These are phyloP conservation scores for Platichthys stellatus DNA, from an alignment of 2,113 vertebrate genomes.

Conservation along the genomic window DNA sequence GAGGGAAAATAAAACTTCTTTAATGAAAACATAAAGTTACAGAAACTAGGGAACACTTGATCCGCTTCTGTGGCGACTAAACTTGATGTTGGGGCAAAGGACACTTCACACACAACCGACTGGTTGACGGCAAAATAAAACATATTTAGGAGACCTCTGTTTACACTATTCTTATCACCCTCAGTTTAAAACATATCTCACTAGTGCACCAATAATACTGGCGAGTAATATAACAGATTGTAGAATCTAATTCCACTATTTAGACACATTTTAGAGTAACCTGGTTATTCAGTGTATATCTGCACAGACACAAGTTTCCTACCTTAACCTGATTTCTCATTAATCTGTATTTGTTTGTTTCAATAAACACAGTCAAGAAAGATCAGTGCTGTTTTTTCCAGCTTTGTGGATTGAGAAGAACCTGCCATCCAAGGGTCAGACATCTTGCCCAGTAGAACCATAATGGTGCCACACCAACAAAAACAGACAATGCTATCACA, in stretches of 20 bases:
- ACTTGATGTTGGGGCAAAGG: no score
- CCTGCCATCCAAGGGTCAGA: neutral
- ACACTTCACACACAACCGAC: no score
- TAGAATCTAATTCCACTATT: no score
- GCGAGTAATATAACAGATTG: no score
- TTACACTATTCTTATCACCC: no score
- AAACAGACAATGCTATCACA: constrained; percentile 48
- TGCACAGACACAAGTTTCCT: neutral
- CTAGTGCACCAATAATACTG: no score
- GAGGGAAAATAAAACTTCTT: no score
- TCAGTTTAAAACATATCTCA: no score
- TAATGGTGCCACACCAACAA: neutral
- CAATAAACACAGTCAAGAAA: neutral
- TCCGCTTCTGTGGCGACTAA: neutral
- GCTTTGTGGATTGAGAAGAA: constrained; percentile 25
- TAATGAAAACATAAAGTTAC: no score
- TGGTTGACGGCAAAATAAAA: no score
- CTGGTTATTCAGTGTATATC: neutral
- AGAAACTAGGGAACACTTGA: neutral
- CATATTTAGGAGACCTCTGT: no score
- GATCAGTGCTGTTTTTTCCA: constrained; percentile 3
- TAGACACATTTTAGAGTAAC: neutral
- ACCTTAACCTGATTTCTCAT: neutral
- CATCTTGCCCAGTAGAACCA: constrained; percentile 12
- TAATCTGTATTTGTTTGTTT: no score